Percentiles rank a stretch among this genome's conserved stretches.
Conservation (phyloP, 1,140 invertebrate genomes). For the Drosophila kikkawai region DNA sequence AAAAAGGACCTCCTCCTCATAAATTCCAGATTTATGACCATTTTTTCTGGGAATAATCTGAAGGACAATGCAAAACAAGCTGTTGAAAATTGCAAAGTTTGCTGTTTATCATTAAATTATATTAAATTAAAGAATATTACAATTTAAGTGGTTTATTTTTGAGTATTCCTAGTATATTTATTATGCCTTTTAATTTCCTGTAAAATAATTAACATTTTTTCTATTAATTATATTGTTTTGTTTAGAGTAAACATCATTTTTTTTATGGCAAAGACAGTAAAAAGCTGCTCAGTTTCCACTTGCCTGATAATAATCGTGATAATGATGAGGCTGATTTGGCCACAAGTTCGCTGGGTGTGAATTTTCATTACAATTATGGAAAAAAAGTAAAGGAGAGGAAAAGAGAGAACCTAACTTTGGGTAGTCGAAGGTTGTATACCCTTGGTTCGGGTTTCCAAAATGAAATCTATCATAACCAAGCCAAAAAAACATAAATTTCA, state of each 20-base stretch:
- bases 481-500: too few relatives aligned
- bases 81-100: neutral
- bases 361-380: conserved; percentile 81
- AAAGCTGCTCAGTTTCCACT: conserved; percentile 38
- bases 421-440: too few relatives aligned
- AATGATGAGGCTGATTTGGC: conserved; percentile 79
- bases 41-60: neutral
- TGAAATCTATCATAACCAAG: too few relatives aligned
- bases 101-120: neutral
- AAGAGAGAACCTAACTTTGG: too few relatives aligned
- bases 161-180: neutral
- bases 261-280: neutral
- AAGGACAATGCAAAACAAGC: neutral
- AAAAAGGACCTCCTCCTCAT: conserved; percentile 4
- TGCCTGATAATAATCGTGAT: conserved; percentile 74
- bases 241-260: neutral
- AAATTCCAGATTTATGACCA: neutral
- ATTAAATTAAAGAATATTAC: neutral
- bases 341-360: conserved; percentile 50
- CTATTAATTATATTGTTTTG: neutral
- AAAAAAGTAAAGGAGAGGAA: conserved; percentile 15
- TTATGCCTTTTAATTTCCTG: neutral
- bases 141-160: too few relatives aligned
- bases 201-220: neutral
- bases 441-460: too few relatives aligned